A percentile compares a stretch with the other conserved stretches of the same genome.
phyloP scores from a whole-genome alignment of 2,888 invertebrate genomes.

The Trichopoda pennipes region DNA sequence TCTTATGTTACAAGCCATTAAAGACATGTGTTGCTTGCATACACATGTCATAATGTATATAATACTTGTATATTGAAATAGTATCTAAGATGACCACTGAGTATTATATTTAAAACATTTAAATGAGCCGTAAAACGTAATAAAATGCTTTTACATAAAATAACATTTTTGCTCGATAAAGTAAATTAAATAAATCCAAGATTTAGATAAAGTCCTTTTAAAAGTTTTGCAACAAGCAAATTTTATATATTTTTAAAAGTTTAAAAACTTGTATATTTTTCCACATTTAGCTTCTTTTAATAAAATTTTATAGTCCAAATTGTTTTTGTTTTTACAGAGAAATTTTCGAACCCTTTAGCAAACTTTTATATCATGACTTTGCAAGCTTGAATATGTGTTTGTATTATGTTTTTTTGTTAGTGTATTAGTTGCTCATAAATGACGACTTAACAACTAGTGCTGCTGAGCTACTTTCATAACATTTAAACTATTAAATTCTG shows the following conservation, averaged over 20 bases:
- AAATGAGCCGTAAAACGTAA: conserved; percentile 59
- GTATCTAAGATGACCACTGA: conserved; percentile 9
- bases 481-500: conserved; percentile 61
- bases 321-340: neutral
- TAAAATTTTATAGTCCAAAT: neutral
- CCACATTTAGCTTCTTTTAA: no score
- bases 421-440: conserved; percentile 57
- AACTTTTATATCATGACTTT: conserved; percentile 33
- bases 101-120: conserved; percentile 35
- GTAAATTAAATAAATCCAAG: neutral
- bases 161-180: neutral
- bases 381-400: neutral
- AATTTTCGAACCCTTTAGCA: conserved; percentile 8
- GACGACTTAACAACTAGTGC: conserved; percentile 61
- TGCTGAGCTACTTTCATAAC: conserved; percentile 62
- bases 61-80: neutral
- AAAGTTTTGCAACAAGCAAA: neutral
- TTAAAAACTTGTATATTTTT: no score
- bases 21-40: conserved; percentile 57
- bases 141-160: conserved; percentile 28
- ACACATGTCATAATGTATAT: neutral
- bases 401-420: conserved; percentile 9
- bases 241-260: neutral
- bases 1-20: conserved; percentile 51
- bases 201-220: conserved; percentile 11